Percentiles rank a stretch among this genome's conserved stretches.
Evolutionary conservation across 1,140 invertebrate species (phyloP).

Genomic region (Littorina saxatilis): DNA sequence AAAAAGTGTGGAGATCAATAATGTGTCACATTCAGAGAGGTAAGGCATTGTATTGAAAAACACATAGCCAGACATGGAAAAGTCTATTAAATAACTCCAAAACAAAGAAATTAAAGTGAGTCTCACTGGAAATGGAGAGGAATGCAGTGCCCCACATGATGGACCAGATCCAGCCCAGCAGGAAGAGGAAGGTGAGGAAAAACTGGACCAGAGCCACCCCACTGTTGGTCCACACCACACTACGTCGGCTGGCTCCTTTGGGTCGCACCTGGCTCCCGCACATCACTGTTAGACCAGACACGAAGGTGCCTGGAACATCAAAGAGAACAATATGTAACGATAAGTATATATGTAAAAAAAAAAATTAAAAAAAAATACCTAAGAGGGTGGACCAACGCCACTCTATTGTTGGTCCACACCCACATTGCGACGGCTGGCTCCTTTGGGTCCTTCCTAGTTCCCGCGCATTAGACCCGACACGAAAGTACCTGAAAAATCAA

Average conservation of each 20-base stretch:
- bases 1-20: no score
- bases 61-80: no score
- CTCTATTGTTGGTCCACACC: conserved; percentile 69
- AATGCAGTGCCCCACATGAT: conserved; percentile 78
- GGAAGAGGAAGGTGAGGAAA: conserved; percentile 74
- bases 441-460: conserved; percentile 56
- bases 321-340: neutral
- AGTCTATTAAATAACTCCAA: no score
- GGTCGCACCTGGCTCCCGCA: conserved; percentile 65
- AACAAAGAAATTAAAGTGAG: neutral
- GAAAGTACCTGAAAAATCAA: conserved; percentile 72
- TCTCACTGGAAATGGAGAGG: conserved; percentile 75
- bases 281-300: conserved; percentile 65
- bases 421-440: conserved; percentile 55
- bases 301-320: conserved; percentile 67
- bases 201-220: conserved; percentile 76
- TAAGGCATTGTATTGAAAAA: no score
- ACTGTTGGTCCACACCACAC: conserved; percentile 66
- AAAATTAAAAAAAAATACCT: neutral
- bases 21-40: no score
- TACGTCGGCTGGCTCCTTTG: conserved; percentile 52
- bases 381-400: conserved; percentile 69
- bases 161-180: conserved; percentile 79
- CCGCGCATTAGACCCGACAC: conserved; percentile 70
- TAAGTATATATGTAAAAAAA: neutral